Base-by-base conservation (phyloP, 2,113 vertebrate species). In the Odobenus rosmarus region DNA sequence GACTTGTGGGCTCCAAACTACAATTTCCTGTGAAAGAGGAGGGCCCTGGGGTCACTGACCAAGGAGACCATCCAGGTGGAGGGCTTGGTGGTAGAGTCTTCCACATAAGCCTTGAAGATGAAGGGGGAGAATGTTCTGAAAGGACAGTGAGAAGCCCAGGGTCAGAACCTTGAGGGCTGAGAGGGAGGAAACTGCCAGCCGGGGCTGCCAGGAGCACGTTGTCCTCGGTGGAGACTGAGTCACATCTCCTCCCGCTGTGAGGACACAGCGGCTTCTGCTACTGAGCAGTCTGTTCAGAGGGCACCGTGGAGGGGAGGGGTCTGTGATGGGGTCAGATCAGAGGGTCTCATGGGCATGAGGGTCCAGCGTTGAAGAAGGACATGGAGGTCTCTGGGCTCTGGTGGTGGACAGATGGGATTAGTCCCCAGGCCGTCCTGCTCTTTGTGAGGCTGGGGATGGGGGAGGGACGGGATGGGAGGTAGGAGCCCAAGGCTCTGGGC, bases 161-260 rank as follows among this genome's bases (percentile, higher is more conserved):
- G 2, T 26, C 31, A 26, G 42, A 18, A 7, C 5, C 36, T 23
- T 0, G 2, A 7, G 6, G 11, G 18, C 26, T 23, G 28, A 64
- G 84, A 8, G 57, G 23, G 4, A 51, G n/a, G 19, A 39, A 64
- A 12, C 62, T 1, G 1, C 9, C 0, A 23, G 83, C 3, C 14
- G 33, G 7, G 9, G n/a, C 46, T 28, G 14, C 7, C 19, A 1
- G 72, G 39, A 69, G 16, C 1, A 13, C 5, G 3, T 23, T 16
- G 4, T 11, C 12, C 23, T 64, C 11, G 7, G 7, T 23, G 72
- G 13, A 46, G 14, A 36, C 13, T 1, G 1, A 7, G 4, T 18
- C 10, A 0, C 28, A 7, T 18, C 26, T 55, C 72, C 71, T 53
- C n/a, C n/a, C n/a, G n/a, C n/a, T n/a, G n/a, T 14, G 18, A 76